phyloP scores from a whole-genome alignment of 2,797 vertebrate species.

The Leontopithecus rosalia region DNA sequence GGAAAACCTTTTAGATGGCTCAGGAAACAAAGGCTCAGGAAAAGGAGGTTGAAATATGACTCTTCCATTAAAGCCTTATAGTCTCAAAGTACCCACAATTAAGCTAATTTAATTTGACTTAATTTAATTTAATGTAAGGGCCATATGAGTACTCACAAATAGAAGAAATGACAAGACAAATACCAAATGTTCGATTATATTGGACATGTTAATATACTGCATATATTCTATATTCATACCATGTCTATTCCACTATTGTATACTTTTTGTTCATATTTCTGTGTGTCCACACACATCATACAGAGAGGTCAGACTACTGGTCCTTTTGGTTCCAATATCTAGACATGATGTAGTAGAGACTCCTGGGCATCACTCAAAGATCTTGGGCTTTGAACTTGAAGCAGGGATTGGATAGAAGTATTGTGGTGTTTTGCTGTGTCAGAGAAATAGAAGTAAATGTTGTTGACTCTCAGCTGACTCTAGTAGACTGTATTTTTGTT shows the following conservation, averaged over 20 bases:
- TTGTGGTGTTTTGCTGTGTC: background rate
- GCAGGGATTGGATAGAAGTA: background rate
- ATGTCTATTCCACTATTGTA: background rate
- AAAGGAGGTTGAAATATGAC: background rate
- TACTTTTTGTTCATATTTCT: background rate
- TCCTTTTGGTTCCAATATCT: background rate
- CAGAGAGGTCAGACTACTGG: background rate
- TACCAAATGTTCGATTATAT: background rate
- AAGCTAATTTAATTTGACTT: background rate
- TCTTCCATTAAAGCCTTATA: background rate
- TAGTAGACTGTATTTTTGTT: background rate
- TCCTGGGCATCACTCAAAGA: background rate
- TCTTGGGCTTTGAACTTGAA: background rate
- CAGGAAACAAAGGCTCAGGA: background rate
- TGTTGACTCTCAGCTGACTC: background rate
- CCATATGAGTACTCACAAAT: background rate
- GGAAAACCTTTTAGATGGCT: background rate
- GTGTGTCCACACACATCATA: fast-evolving
- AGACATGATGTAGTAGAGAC: background rate
- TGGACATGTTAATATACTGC: background rate
- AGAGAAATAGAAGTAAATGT: background rate
- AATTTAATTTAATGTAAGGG: background rate
- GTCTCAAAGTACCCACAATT: background rate
- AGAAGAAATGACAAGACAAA: background rate
- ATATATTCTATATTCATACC: background rate